These are phyloP conservation scores for Papilio glaucus DNA, from an alignment of 1,140 invertebrate species.

Conservation along the genomic window DNA sequence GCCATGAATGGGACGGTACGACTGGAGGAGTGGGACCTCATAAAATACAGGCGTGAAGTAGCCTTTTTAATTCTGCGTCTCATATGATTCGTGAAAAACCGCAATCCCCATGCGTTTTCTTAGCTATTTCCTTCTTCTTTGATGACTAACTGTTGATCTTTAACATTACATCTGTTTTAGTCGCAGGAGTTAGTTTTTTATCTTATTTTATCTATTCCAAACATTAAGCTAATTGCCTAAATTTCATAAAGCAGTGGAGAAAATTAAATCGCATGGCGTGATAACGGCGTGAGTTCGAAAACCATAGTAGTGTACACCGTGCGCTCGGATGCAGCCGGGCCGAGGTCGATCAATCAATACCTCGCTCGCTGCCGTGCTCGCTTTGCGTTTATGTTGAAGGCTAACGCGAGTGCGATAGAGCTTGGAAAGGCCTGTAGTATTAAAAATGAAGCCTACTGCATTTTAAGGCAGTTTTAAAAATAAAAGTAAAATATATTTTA, in stretches of 20 bases:
- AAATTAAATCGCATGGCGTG: background rate
- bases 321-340: conserved; percentile 3
- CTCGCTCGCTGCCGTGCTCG: background rate
- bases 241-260: no score
- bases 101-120: no score
- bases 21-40: no score
- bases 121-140: no score
- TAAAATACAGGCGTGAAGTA: no score
- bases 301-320: background rate
- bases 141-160: no score
- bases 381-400: conserved; percentile 20
- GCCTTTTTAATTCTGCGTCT: no score
- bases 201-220: no score
- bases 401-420: conserved; percentile 7
- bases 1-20: no score
- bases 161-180: no score
- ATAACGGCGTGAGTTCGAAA: background rate
- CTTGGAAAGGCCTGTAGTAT: background rate
- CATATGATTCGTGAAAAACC: no score
- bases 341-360: conserved; percentile 24
- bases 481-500: background rate
- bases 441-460: background rate
- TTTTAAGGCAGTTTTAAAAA: background rate
- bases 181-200: no score
- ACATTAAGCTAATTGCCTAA: background rate